A percentile compares a stretch with the other conserved stretches of the same genome.
Evolutionary conservation across 2,797 vertebrate genomes (phyloP).

Genomic region (Pseudochaenichthys georgianus): DNA sequence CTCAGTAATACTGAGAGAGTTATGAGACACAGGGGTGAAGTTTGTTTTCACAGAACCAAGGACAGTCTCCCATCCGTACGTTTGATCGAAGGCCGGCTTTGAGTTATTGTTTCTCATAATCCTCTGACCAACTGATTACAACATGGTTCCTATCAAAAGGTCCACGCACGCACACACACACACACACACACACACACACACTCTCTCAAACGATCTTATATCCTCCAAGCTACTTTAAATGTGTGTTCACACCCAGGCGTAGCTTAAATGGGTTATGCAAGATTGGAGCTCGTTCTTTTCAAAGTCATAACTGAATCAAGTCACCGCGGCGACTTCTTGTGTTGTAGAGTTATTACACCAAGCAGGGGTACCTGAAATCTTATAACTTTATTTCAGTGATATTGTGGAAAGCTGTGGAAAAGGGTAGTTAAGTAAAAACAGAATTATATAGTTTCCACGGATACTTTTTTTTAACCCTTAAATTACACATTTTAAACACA

Average conservation of each 20-base stretch:
- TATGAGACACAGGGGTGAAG: constrained; percentile 80
- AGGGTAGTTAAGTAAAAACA: too few species aligned
- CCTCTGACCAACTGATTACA: constrained; percentile 68
- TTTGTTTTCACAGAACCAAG: constrained; percentile 79
- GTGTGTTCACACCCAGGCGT: constrained; percentile 11
- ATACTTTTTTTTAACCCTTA: too few species aligned
- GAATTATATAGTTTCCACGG: too few species aligned
- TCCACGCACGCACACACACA: neutral
- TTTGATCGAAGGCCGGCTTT: constrained; percentile 72
- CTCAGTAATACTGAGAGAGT: constrained; percentile 77
- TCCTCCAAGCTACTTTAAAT: constrained; percentile 24
- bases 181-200: neutral
- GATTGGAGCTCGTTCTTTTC: constrained; percentile 18
- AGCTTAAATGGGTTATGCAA: neutral
- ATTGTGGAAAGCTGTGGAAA: too few species aligned
- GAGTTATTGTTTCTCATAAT: constrained; percentile 84
- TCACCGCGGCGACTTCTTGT: neutral
- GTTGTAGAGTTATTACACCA: neutral
- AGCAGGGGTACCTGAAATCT: neutral
- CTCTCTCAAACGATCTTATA: neutral
- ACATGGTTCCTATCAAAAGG: constrained; percentile 51
- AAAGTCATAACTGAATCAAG: constrained; percentile 22
- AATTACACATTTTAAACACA: too few species aligned
- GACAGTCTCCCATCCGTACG: constrained; percentile 60
- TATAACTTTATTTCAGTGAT: too few species aligned